Percentiles rank a stretch among this genome's conserved stretches.
phyloP scores from a whole-genome alignment of 2,888 invertebrate species.

The Eurytoma adleriae region DNA sequence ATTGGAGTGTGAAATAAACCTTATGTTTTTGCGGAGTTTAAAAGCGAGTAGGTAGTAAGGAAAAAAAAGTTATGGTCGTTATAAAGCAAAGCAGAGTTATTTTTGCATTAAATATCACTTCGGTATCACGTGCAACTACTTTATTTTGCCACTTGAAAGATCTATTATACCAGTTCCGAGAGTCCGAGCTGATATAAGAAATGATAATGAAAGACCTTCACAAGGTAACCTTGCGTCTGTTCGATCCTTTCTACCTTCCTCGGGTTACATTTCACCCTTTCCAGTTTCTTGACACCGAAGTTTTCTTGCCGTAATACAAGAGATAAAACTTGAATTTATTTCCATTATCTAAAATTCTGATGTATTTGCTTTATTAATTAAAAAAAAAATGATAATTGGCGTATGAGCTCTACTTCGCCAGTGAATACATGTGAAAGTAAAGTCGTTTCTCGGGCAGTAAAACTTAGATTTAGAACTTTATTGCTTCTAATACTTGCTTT shows the following conservation, averaged over 20 bases:
- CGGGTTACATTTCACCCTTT: conserved; percentile 45
- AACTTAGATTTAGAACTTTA: too few relatives aligned
- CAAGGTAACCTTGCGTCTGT: conserved; percentile 49
- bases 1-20: not conserved
- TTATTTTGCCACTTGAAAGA: conserved; percentile 37
- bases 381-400: too few relatives aligned
- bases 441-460: too few relatives aligned
- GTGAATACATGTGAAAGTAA: too few relatives aligned
- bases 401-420: too few relatives aligned
- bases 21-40: not conserved
- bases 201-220: conserved; percentile 51
- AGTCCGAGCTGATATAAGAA: conserved; percentile 41
- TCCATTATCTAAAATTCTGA: not conserved
- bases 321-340: conserved; percentile 14
- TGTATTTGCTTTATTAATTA: too few relatives aligned
- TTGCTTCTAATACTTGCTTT: too few relatives aligned
- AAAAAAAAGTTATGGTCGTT: not conserved
- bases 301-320: conserved; percentile 2
- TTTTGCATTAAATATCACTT: conserved; percentile 29
- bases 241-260: conserved; percentile 52
- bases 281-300: conserved; percentile 31
- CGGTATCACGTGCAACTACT: conserved; percentile 34
- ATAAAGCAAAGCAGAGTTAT: conserved; percentile 4
- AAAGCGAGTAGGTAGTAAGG: not conserved
- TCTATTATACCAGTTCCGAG: conserved; percentile 36